Base-by-base conservation (phyloP, 2,113 vertebrate species). In the Tringa solitaria region DNA sequence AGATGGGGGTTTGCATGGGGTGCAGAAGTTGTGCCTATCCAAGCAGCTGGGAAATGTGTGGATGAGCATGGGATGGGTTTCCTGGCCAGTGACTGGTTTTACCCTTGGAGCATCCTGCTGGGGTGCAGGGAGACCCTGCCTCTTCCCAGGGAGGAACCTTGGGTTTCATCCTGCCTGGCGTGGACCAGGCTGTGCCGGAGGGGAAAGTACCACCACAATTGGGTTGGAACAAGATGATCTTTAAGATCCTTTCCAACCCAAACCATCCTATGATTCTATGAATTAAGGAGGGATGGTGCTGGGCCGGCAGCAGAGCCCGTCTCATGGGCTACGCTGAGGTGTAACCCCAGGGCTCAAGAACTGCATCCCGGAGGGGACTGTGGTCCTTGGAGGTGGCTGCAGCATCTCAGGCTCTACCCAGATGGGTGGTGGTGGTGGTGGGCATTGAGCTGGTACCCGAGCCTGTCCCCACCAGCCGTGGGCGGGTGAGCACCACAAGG, bases 261-360 rank as follows among this genome's bases (percentile, higher is more conserved):
- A 61, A 61, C 14, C 24, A 27, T 61, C 15, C 24, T 27, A 61
- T 39, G 35, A 22, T 61, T 37, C 24, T 27, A 37, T 61, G 60
- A 26, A 3, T 11, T 23, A 11, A 7, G 63, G 53, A 37, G 39
- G 0, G 5, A 5, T 39, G 81, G 69, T 59, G n/a, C 43, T 46
- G 68, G 35, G 32, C 54, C 39, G 61, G 78, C 64, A 60, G 45
- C 51, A 37, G 76, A 19, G 39, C 73, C 45, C 8, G 5, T 22
- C 53, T 21, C n/a, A 1, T 2, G 30, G 60, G 13, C 48, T n/a
- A 0, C 2, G 9, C 15, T 0, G 1, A 23, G 48, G 9, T 60
- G 45, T 76, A 21, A 70, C 70, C 8, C 46, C 7, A 7, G 32
- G 13, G 17, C 8, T 8, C 13, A 56, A 28, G 50, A 37, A 77